phyloP scores from a whole-genome alignment of 2,113 vertebrate species.

The Lophotis ruficrista region DNA sequence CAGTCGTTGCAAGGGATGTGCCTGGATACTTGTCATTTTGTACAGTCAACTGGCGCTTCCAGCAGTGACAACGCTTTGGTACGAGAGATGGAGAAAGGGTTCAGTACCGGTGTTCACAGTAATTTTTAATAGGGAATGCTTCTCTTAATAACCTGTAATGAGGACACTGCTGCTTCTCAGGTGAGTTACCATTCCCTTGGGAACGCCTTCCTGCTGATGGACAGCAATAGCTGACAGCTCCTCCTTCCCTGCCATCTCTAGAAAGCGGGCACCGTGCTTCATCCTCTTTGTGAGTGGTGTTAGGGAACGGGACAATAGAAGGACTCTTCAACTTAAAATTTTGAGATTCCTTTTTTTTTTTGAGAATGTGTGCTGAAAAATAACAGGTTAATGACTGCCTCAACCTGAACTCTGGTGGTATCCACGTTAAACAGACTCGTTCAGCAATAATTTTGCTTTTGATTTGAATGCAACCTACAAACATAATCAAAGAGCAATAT shows the following conservation, averaged over 20 bases:
- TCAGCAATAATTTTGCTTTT: neutral
- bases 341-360: neutral
- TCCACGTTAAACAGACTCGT: neutral
- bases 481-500: neutral
- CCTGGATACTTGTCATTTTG: conserved; percentile 51
- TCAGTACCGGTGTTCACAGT: neutral
- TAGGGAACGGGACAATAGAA: neutral
- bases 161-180: neutral
- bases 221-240: neutral
- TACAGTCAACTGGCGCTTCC: conserved; percentile 15
- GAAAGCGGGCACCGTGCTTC: neutral
- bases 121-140: neutral
- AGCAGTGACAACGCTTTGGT: neutral
- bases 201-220: neutral
- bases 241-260: neutral
- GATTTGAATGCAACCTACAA: neutral
- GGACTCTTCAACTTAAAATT: neutral
- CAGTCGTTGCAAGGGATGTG: conserved; percentile 61
- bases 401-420: neutral
- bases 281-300: neutral
- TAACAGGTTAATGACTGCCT: neutral
- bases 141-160: neutral
- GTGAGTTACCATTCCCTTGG: neutral
- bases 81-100: neutral
- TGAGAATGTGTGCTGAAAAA: neutral